phyloP scores from a whole-genome alignment of 2,113 vertebrate genomes.

The Vombatus ursinus region DNA sequence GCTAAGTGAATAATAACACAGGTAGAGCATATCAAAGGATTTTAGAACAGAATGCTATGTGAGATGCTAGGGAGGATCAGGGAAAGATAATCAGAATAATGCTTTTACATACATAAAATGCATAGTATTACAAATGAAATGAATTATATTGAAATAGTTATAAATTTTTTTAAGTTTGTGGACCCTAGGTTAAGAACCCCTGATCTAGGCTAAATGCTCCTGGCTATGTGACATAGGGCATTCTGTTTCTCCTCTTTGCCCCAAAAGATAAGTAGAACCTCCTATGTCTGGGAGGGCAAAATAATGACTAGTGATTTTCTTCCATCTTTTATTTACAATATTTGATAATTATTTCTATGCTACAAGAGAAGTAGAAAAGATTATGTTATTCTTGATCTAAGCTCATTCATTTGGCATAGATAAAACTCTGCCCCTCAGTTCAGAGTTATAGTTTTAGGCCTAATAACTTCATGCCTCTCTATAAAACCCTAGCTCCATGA shows the following conservation, averaged over 20 bases:
- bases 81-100: not conserved
- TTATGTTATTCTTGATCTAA: not conserved
- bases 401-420: not conserved
- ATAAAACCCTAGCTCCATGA: not conserved
- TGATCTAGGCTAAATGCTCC: not conserved
- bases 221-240: not conserved
- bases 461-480: not conserved
- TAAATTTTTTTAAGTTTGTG: not conserved
- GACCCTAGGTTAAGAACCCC: not conserved
- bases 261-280: not conserved
- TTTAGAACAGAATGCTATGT: not conserved
- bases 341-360: not conserved
- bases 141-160: not conserved
- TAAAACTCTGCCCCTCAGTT: constrained; percentile 15
- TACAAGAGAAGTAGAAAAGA: not conserved
- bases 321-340: not conserved
- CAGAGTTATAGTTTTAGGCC: not conserved
- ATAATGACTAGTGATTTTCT: not conserved
- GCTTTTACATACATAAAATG: not conserved
- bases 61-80: not conserved
- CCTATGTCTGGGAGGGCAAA: constrained; percentile 1
- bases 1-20: too few species aligned
- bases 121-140: not conserved
- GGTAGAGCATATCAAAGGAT: not conserved
- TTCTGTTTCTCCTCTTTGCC: not conserved